These are phyloP conservation scores for Anarrhichthys ocellatus DNA, from an alignment of 2,113 vertebrate species.

Conservation along the genomic window DNA sequence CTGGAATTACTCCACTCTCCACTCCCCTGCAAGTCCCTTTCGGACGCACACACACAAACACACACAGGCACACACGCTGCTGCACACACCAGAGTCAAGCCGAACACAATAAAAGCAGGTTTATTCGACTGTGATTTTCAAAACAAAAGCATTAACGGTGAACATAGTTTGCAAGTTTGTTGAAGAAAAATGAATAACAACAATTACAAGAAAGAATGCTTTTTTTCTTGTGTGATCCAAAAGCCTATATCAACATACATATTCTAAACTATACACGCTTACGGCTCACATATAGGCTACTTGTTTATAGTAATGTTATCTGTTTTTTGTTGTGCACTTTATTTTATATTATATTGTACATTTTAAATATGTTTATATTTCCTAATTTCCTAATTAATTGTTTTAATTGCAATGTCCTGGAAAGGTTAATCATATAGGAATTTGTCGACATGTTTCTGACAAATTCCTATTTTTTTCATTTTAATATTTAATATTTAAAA, in stretches of 20 bases:
- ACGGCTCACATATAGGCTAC: not conserved
- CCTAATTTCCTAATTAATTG: too few relatives aligned
- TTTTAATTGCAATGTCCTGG: not conserved
- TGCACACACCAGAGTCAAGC: constrained; percentile 34
- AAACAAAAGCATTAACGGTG: constrained; percentile 41
- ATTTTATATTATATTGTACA: too few relatives aligned
- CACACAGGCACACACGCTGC: not conserved
- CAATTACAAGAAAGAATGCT: not conserved
- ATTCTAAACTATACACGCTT: not conserved
- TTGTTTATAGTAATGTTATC: too few relatives aligned
- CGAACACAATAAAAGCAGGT: not conserved
- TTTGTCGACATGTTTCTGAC: not conserved
- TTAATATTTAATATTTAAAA: not conserved
- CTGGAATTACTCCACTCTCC: constrained; percentile 71
- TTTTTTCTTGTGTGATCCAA: not conserved
- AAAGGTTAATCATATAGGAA: not conserved
- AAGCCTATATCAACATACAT: not conserved
- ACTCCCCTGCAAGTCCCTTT: constrained; percentile 68
- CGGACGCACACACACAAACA: constrained; percentile 39
- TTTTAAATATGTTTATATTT: too few relatives aligned
- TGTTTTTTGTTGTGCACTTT: too few relatives aligned
- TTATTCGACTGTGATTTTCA: constrained; percentile 31
- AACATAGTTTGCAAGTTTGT: not conserved
- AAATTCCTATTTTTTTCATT: not conserved
- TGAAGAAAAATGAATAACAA: not conserved